Conservation (phyloP, 2,113 vertebrate species). For the Brachyhypopomus gauderio region DNA sequence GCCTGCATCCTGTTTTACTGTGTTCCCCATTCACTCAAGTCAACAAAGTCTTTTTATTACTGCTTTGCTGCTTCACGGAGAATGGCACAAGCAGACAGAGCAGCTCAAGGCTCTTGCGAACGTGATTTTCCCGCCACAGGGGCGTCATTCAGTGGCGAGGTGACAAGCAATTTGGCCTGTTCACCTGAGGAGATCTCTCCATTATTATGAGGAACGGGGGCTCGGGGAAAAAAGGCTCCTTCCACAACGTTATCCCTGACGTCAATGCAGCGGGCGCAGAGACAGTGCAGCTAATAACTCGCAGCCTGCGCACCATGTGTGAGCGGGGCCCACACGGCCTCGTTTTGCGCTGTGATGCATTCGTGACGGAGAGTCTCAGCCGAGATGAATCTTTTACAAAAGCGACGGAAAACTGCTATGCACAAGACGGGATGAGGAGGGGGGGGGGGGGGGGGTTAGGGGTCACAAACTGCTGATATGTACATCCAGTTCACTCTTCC, state of each 20-base stretch:
- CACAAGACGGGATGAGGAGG: neutral
- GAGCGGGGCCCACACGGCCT: neutral
- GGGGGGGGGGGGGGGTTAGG: no score
- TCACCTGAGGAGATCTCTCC: constrained; percentile 55
- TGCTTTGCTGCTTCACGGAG: constrained; percentile 71
- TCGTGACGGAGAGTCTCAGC: constrained; percentile 11
- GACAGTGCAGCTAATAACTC: constrained; percentile 21
- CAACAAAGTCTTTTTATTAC: neutral
- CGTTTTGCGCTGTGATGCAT: neutral
- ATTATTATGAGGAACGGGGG: constrained; percentile 20
- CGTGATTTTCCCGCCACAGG: constrained; percentile 69
- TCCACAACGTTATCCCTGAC: neutral
- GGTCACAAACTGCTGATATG: no score
- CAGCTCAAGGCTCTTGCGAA: constrained; percentile 6
- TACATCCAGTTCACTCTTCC: neutral
- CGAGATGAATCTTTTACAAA: neutral
- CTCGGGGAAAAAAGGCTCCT: constrained; percentile 9
- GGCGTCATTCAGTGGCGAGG: constrained; percentile 63
- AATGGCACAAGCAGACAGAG: constrained; percentile 52
- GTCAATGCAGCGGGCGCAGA: constrained; percentile 22
- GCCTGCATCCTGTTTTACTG: neutral
- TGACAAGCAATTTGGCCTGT: constrained; percentile 61
- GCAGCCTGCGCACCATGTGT: neutral
- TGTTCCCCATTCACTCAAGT: no score
- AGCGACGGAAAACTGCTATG: neutral